Percentiles rank a stretch among this genome's conserved stretches.
phyloP scores from a whole-genome alignment of 2,797 vertebrate genomes.

The Aeoliscus strigatus region DNA sequence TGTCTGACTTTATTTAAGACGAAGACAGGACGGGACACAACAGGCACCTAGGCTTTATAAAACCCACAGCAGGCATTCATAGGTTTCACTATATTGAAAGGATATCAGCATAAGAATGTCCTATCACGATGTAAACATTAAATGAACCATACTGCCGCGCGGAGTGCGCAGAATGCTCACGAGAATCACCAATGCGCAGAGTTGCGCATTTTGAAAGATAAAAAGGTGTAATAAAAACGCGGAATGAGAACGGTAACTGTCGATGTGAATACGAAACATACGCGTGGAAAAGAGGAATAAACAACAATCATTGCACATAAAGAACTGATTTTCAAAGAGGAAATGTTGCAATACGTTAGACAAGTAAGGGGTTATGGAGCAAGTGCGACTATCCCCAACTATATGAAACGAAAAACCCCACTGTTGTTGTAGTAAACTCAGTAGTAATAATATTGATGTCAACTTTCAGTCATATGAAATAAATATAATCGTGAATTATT shows the following conservation, averaged over 20 bases:
- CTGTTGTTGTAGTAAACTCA: no score
- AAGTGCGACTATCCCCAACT: not conserved
- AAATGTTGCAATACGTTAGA: no score
- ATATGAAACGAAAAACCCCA: slow-evolving; percentile 6
- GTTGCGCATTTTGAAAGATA: slow-evolving; percentile 28
- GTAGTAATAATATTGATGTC: no score
- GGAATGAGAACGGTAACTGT: not conserved
- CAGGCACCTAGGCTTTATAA: not conserved
- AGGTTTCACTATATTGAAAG: not conserved
- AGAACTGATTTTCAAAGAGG: no score
- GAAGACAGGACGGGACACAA: fast-evolving
- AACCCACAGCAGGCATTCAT: no score
- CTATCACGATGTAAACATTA: slow-evolving; percentile 31
- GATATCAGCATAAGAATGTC: no score
- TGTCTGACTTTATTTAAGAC: not conserved
- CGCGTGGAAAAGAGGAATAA: not conserved
- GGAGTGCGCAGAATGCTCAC: not conserved
- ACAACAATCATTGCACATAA: not conserved
- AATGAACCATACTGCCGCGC: slow-evolving; percentile 33
- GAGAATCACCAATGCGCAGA: slow-evolving; percentile 33
- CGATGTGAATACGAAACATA: not conserved
- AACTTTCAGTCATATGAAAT: no score
- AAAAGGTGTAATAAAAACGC: not conserved
- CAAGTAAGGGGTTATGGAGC: slow-evolving; percentile 7
- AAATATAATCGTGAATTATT: fast-evolving